phyloP scores from a whole-genome alignment of 2,888 invertebrate species.

The Pyrrhosoma nymphula region DNA sequence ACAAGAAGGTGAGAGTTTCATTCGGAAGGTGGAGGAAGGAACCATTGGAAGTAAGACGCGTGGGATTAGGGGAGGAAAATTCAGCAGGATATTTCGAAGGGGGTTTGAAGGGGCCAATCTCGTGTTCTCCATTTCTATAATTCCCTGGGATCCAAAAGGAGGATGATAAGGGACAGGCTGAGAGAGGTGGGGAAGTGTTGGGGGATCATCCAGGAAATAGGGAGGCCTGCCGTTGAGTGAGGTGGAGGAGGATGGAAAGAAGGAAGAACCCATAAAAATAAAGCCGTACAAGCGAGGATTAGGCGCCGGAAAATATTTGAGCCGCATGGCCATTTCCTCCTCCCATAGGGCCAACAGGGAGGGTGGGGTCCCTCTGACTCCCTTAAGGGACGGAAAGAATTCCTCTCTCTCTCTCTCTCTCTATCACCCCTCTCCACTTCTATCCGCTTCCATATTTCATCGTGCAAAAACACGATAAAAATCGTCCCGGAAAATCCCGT shows the following conservation, averaged over 20 bases:
- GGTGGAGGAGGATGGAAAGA: neutral
- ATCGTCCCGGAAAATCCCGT: slow-evolving; percentile 2
- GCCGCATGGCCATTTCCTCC: neutral
- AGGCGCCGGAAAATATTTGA: slow-evolving; percentile 44
- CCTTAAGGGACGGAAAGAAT: neutral
- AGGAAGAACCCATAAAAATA: slow-evolving; percentile 7
- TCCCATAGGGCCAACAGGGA: neutral
- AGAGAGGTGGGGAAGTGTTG: no score
- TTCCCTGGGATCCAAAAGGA: no score
- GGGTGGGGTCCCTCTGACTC: neutral
- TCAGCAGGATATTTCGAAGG: no score
- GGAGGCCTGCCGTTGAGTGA: neutral
- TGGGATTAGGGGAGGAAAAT: no score
- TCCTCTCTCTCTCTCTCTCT: neutral
- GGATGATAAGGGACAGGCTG: no score
- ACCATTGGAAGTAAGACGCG: no score
- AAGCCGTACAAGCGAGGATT: slow-evolving; percentile 4
- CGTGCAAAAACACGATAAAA: slow-evolving; percentile 35
- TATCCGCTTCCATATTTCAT: neutral
- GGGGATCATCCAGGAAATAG: neutral
- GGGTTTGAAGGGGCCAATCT: no score
- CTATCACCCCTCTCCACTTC: no score
- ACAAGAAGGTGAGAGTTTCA: no score
- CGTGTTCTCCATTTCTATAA: no score
- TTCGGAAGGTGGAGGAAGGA: no score